These are phyloP conservation scores for Poecilia wingei DNA, from an alignment of 2,797 vertebrate species.

Conservation along the genomic window DNA sequence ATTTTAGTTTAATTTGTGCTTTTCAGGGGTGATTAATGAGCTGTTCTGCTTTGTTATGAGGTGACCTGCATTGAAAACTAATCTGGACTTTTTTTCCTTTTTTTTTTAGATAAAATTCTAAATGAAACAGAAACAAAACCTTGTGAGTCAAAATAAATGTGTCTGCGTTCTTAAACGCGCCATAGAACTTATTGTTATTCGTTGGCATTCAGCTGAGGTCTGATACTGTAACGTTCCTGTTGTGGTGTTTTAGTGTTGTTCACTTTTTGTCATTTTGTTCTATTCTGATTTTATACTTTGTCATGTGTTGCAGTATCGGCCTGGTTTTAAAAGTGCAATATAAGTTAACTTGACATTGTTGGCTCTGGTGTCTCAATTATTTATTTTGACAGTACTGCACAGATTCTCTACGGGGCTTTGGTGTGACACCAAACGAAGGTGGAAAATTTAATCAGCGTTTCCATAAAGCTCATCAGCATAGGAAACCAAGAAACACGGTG, in stretches of 20 bases:
- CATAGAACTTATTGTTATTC: too few species aligned
- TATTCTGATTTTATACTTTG: too few species aligned
- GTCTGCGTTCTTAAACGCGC: too few species aligned
- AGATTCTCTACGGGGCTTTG: not conserved
- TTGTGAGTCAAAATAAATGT: not conserved
- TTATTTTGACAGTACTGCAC: not conserved
- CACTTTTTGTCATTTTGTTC: too few species aligned
- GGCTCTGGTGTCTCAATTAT: not conserved
- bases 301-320: too few species aligned
- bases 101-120: conserved; percentile 23
- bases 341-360: not conserved
- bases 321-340: too few species aligned
- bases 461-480: not conserved
- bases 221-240: too few species aligned
- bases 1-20: conserved; percentile 30
- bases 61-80: conserved; percentile 11
- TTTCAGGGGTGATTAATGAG: conserved; percentile 19
- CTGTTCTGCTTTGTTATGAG: conserved; percentile 1
- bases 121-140: conserved; percentile 23
- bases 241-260: too few species aligned
- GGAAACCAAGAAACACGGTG: not conserved
- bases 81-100: not conserved
- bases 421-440: not conserved
- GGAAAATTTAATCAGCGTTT: not conserved
- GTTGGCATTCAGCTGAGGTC: too few species aligned